These are phyloP conservation scores for Tetragonula clypearis DNA, from an alignment of 1,140 invertebrate species.

Conservation along the genomic window DNA sequence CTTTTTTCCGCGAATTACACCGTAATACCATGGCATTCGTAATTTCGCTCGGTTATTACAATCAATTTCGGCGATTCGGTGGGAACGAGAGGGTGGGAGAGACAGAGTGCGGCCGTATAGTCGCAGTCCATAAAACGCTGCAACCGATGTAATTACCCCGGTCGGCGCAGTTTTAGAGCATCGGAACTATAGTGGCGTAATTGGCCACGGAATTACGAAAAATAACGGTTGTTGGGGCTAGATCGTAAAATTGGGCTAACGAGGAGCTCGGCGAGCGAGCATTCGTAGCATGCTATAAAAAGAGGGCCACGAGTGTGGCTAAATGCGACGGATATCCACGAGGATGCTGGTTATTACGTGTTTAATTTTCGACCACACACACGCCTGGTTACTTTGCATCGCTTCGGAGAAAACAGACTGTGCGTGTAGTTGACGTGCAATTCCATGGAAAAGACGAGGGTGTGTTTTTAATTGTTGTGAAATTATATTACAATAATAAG, in stretches of 20 bases:
- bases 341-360: slow-evolving; percentile 67
- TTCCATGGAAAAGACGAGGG: neutral
- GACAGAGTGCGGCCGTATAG: neutral
- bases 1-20: slow-evolving; percentile 28
- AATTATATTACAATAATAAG: neutral
- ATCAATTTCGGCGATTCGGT: slow-evolving; percentile 41
- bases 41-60: slow-evolving; percentile 48
- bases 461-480: neutral
- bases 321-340: slow-evolving; percentile 60
- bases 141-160: slow-evolving; percentile 46
- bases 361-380: slow-evolving; percentile 73
- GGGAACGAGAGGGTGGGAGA: neutral
- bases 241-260: slow-evolving; percentile 77
- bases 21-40: slow-evolving; percentile 36
- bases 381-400: neutral
- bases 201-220: slow-evolving; percentile 70
- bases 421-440: neutral
- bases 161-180: slow-evolving; percentile 32
- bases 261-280: slow-evolving; percentile 61
- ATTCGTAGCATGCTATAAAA: slow-evolving; percentile 69
- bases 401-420: neutral
- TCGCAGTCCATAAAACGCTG: slow-evolving; percentile 42
- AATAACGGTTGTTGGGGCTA: slow-evolving; percentile 61
- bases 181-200: slow-evolving; percentile 51
- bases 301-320: slow-evolving; percentile 58